Base-by-base conservation (phyloP, 2,113 vertebrate species). In the Pachypanchax playfairii region DNA sequence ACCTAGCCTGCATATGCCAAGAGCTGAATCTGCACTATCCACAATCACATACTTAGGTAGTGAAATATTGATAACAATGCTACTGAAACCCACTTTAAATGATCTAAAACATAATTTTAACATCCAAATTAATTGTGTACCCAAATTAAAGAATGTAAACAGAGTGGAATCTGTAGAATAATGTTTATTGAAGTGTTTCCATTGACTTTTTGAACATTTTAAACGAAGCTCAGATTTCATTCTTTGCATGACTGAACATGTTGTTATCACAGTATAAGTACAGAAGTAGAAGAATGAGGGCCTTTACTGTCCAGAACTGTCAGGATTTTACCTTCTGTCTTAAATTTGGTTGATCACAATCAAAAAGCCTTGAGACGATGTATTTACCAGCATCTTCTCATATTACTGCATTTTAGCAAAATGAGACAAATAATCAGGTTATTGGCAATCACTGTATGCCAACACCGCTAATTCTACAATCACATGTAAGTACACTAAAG, bases 241-340 rank as follows among this genome's bases (percentile, higher is more conserved):
- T 71, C 36, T 58, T 56, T 48, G 64, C 62, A 56, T 70, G 65
- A 74, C 71, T 62, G 39, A 70, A 74, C 52, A 20, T 8, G 54
- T 29, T 25, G 18, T 74, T 43, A 70, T 81, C 53, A 79, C 68
- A 76, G 75, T 74, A 62, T 73, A 67, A 77, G 77, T 84, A 73
- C 79, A 82, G 80, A 85, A 72, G 62, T 82, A 77, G 48, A 81
- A 81, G 65, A 69, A 70, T 80, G 80, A 64, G 29, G 42, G 71
- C 17, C 47, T 49, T 21, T 39, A 59, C 33, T 43, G 6, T 56
- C 33, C 28, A 72, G 18, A 44, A 42, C 14, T 74, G 56, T 46
- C 53, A 61, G 57, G 55, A 24, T 51, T 35, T 65, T 60, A 76
- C 77, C 74, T 76, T 73, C 59, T 53, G 41, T 53, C 24, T 53